Evolutionary conservation across 2,888 invertebrate genomes (phyloP), one percentile per base, ranked within the genome.

Genomic region (Hyppa rectilinea): DNA sequence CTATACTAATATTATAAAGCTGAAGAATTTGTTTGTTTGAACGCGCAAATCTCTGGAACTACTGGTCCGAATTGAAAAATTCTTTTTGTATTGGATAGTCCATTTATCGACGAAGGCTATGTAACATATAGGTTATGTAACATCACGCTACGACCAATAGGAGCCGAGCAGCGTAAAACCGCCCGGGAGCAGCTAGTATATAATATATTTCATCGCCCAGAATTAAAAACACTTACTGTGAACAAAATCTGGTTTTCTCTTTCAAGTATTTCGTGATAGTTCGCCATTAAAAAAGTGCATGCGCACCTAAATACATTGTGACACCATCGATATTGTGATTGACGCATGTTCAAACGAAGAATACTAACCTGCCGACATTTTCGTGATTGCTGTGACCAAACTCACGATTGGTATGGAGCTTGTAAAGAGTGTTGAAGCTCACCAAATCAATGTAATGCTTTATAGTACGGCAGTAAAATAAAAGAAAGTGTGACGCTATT

Each of bases 181-280:
- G n/a, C n/a, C n/a, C n/a, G n/a, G n/a, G n/a, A n/a, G n/a, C n/a
- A n/a, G n/a, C n/a, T n/a, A n/a, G n/a, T n/a, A n/a, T 52, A 65
- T 4, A 36, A 49, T 47, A 26, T 31, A 31, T 49, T 49, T 49
- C 23, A 0, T n/a, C 36, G 14, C 5, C 23, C 36, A 43, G 43
- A 45, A 26, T 14, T 70, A 14, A 52, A 36, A 23, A 56, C 34
- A 52, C 4, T 50, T 20, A 36, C 26, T 23, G 14, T 67, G 43
- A 29, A 55, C n/a, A 52, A 2, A 31, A 23, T 31, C 40, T 14
- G 40, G 68, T 56, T 75, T 69, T 69, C 63, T 69, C 58, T 75
- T 55, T 40, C 29, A 29, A 34, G 29, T 31, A 45, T 75, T 12
- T 50, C 76, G 60, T 75, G 76, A 64, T 64, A 61, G 34, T 7